Conservation (phyloP, 2,797 vertebrate species). For the Ispidina picta region DNA sequence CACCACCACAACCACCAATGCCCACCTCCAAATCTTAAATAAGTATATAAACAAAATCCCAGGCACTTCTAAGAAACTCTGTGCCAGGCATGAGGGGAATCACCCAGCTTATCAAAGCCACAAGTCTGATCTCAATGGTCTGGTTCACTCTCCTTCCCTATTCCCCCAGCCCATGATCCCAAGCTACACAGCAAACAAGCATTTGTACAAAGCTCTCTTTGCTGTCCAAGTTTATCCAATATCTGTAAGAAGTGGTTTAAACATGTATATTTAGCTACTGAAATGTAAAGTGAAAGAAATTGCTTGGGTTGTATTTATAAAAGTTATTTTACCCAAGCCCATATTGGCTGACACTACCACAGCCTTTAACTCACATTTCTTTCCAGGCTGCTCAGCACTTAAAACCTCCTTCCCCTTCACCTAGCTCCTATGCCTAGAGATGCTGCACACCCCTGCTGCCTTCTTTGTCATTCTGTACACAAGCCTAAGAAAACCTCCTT, state of each 20-base stretch:
- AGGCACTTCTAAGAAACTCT: neutral
- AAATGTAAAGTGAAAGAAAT: neutral
- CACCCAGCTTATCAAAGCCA: neutral
- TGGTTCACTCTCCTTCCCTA: neutral
- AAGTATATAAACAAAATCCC: neutral
- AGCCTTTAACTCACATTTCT: neutral
- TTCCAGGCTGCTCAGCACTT: neutral
- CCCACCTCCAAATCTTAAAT: no score
- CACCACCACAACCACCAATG: neutral
- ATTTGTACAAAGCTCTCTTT: neutral
- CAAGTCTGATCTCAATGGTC: neutral
- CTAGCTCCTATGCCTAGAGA: fast-evolving
- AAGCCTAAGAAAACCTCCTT: neutral
- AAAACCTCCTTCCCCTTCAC: neutral
- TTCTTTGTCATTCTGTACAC: neutral
- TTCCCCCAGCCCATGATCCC: neutral
- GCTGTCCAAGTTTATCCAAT: neutral
- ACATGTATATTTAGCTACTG: neutral
- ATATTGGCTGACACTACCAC: neutral
- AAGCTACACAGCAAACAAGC: neutral
- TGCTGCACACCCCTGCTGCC: fast-evolving
- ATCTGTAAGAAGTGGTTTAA: neutral
- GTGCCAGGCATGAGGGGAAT: neutral
- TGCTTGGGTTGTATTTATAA: neutral
- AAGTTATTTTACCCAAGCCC: neutral